A percentile compares a stretch with the other conserved stretches of the same genome.
These are phyloP conservation scores for Homalodisca vitripennis DNA, from an alignment of 1,140 invertebrate genomes.

Conservation along the genomic window DNA sequence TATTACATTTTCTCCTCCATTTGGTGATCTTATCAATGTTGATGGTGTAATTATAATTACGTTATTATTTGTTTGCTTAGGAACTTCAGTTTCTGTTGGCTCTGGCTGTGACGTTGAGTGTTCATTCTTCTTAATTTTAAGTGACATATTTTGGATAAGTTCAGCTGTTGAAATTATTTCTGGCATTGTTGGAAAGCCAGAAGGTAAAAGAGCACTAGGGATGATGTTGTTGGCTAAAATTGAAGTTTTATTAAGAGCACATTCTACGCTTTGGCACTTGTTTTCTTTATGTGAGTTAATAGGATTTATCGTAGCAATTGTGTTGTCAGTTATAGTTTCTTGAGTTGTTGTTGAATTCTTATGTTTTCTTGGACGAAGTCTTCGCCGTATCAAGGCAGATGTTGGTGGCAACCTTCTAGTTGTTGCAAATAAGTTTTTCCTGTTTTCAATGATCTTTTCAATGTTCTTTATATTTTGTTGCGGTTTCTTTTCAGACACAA, in stretches of 20 bases:
- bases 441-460: slow-evolving; percentile 23
- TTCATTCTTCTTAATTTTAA: background rate
- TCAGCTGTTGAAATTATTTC: slow-evolving; percentile 31
- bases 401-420: slow-evolving; percentile 38
- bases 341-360: slow-evolving; percentile 29
- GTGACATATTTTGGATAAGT: slow-evolving; percentile 31
- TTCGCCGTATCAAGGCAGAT: slow-evolving; percentile 40
- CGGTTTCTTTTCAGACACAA: background rate
- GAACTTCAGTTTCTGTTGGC: slow-evolving; percentile 12
- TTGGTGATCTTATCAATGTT: background rate
- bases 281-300: slow-evolving; percentile 13
- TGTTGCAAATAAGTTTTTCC: slow-evolving; percentile 38
- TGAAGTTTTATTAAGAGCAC: slow-evolving; percentile 2
- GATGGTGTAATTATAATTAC: slow-evolving; percentile 14
- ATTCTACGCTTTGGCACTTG: background rate
- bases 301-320: background rate
- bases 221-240: slow-evolving; percentile 24
- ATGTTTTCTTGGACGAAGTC: slow-evolving; percentile 28
- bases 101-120: background rate
- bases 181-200: slow-evolving; percentile 31
- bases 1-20: background rate
- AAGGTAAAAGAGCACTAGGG: slow-evolving; percentile 26
- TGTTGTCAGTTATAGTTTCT: slow-evolving; percentile 11
- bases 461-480: slow-evolving; percentile 18
- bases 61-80: slow-evolving; percentile 17